phyloP scores from a whole-genome alignment of 2,113 vertebrate species.

The Malaclemys terrapin region DNA sequence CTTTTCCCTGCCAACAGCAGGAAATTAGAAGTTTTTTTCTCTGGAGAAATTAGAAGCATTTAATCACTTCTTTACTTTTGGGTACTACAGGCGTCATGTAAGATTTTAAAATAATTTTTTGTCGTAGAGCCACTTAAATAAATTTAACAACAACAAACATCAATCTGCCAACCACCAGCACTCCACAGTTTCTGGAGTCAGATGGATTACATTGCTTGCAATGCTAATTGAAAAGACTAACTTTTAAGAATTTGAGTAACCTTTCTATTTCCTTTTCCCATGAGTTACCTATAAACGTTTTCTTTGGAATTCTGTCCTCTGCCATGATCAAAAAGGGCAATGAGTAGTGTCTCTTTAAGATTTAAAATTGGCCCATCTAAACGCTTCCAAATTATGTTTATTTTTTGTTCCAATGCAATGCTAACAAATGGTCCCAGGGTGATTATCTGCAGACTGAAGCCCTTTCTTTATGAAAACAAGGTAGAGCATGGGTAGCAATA shows the following conservation, averaged over 20 bases:
- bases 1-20: neutral
- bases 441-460: neutral
- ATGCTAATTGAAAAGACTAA: neutral
- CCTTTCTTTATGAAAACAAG: accelerated
- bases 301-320: neutral
- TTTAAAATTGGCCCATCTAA: neutral
- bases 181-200: neutral
- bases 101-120: neutral
- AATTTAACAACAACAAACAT: neutral
- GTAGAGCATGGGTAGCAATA: neutral
- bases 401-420: accelerated
- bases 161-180: neutral
- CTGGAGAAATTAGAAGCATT: constrained; percentile 6
- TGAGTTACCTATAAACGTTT: neutral
- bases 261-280: neutral
- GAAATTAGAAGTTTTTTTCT: constrained; percentile 31
- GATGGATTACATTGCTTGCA: neutral
- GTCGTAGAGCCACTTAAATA: neutral
- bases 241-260: neutral
- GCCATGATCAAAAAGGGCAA: neutral
- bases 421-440: neutral
- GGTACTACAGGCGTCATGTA: neutral
- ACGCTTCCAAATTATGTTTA: accelerated
- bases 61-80: neutral
- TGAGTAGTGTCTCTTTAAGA: neutral